Evolutionary conservation across 2,797 vertebrate genomes (phyloP).

Genomic region (Oryzias dopingdopingensis): DNA sequence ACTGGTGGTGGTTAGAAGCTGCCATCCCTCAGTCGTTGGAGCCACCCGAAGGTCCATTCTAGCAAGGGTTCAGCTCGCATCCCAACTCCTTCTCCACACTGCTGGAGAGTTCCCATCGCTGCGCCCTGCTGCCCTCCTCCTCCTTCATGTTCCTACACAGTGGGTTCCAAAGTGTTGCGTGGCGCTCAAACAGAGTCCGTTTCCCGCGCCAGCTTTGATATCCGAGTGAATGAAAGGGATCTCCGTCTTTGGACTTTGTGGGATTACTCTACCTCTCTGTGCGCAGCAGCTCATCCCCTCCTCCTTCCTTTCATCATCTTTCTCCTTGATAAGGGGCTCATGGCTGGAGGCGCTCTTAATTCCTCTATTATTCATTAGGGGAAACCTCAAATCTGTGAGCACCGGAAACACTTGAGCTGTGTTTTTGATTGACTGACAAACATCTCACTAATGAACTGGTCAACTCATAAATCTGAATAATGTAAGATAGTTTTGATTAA

Average conservation of each 20-base stretch:
- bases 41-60: conserved; percentile 62
- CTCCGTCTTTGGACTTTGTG: conserved; percentile 24
- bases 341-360: conserved; percentile 53
- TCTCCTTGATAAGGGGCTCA: conserved; percentile 16
- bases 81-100: conserved; percentile 22
- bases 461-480: too few relatives aligned
- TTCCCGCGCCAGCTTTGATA: conserved; percentile 38
- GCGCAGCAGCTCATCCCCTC: conserved; percentile 24
- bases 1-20: conserved; percentile 53
- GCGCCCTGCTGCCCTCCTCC: conserved; percentile 29
- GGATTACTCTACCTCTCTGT: conserved; percentile 46
- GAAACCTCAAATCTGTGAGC: too few relatives aligned
- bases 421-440: too few relatives aligned
- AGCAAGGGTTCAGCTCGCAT: conserved; percentile 51
- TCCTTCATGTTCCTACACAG: conserved; percentile 35
- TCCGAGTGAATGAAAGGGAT: conserved; percentile 22
- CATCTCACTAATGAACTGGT: too few relatives aligned
- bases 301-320: conserved; percentile 1
- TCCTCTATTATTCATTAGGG: conserved; percentile 38
- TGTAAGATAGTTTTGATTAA: too few relatives aligned
- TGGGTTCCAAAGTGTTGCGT: conserved; percentile 24
- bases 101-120: conserved; percentile 20
- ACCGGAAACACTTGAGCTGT: conserved; percentile 7
- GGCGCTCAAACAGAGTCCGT: conserved; percentile 18
- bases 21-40: conserved; percentile 74